Evolutionary conservation across 2,888 invertebrate genomes (phyloP).

Genomic region (Agrochola lychnidis): DNA sequence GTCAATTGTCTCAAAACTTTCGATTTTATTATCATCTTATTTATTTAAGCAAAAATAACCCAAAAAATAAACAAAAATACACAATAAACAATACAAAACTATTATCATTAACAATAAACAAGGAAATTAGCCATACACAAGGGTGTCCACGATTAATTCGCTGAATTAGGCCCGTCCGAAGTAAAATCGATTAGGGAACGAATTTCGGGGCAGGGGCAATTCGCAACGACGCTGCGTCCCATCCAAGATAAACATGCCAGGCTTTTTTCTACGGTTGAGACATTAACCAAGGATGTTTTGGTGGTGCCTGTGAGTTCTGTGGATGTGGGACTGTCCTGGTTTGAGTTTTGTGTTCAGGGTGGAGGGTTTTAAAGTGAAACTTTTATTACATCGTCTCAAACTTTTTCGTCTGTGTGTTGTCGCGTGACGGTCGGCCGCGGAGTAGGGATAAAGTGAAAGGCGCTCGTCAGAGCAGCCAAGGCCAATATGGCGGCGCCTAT

Average conservation of each 20-base stretch:
- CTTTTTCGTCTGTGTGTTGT: too few relatives aligned
- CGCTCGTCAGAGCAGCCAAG: too few relatives aligned
- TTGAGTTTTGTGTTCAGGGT: background rate
- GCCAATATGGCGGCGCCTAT: too few relatives aligned
- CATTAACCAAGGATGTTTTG: conserved; percentile 89
- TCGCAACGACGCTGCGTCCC: conserved; percentile 82
- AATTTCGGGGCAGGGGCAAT: conserved; percentile 79
- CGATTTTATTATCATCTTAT: background rate
- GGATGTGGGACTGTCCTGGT: conserved; percentile 56
- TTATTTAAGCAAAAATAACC: conserved; percentile 6
- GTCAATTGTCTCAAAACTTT: background rate
- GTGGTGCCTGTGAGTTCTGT: conserved; percentile 73
- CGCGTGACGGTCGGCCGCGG: too few relatives aligned
- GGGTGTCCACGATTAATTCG: conserved; percentile 90
- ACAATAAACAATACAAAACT: conserved; percentile 74
- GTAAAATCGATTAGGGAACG: conserved; percentile 88
- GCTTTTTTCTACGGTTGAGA: conserved; percentile 88
- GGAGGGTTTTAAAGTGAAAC: too few relatives aligned
- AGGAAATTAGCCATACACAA: conserved; percentile 86
- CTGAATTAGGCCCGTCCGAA: conserved; percentile 88
- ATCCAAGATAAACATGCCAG: conserved; percentile 90
- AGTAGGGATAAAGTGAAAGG: too few relatives aligned
- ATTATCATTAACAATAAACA: conserved; percentile 83
- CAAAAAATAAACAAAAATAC: conserved; percentile 44
- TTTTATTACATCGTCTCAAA: too few relatives aligned